Evolutionary conservation across 2,113 vertebrate genomes (phyloP).

Genomic region (Abramis brama): DNA sequence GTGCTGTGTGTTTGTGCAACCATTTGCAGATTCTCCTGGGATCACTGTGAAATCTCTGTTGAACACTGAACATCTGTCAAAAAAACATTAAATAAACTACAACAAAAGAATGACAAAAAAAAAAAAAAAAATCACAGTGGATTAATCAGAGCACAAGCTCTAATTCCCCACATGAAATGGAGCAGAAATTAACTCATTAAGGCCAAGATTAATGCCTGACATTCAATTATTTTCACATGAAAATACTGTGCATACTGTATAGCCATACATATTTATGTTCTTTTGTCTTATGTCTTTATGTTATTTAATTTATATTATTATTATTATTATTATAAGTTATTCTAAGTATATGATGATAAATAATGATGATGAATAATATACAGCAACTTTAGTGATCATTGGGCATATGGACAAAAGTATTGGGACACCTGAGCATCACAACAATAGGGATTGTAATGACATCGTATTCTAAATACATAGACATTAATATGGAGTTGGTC

Average conservation of each 20-base stretch:
- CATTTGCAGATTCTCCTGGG: not conserved
- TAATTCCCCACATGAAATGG: not conserved
- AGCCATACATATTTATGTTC: not conserved
- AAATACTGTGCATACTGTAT: not conserved
- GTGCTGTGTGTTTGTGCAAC: not conserved
- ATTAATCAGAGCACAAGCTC: not conserved
- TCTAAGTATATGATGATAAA: not conserved
- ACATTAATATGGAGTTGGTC: too few relatives aligned
- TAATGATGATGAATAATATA: not conserved
- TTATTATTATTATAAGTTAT: not conserved
- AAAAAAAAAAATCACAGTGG: not conserved
- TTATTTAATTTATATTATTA: not conserved
- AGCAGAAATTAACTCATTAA: not conserved
- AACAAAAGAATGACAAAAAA: not conserved
- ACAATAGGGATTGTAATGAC: too few relatives aligned
- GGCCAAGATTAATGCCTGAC: not conserved
- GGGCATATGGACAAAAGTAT: not conserved
- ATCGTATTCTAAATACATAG: too few relatives aligned
- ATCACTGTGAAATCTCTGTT: not conserved
- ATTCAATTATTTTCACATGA: not conserved
- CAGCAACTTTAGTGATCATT: not conserved
- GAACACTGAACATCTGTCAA: slow-evolving; percentile 12
- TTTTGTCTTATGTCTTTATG: not conserved
- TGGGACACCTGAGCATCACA: too few relatives aligned
- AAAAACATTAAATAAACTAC: not conserved